Conservation (phyloP, 2,113 vertebrate species). For the Stegostoma tigrinum region DNA sequence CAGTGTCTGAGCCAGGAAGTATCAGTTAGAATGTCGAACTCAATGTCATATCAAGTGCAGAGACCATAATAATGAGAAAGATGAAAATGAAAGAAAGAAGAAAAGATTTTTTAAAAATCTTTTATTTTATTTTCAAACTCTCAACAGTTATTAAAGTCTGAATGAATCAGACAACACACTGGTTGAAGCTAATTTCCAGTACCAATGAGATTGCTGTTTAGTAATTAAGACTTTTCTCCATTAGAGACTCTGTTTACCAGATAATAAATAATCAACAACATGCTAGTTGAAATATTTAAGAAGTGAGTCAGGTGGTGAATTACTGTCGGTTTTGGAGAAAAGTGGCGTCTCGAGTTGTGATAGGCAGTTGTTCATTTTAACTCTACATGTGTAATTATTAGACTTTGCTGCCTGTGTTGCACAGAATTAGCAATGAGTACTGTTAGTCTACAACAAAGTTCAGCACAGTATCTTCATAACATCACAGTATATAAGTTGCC, state of each 20-base stretch:
- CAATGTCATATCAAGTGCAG: neutral
- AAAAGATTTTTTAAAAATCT: neutral
- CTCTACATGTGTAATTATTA: neutral
- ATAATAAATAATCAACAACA: neutral
- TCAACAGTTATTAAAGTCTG: neutral
- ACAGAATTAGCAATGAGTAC: neutral
- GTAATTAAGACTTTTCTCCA: neutral
- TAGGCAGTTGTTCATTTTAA: neutral
- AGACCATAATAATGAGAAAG: neutral
- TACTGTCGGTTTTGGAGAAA: neutral
- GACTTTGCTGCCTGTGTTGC: neutral
- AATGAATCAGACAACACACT: neutral
- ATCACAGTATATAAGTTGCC: neutral
- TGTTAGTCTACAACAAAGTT: neutral
- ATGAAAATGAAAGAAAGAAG: neutral
- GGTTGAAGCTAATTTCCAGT: neutral
- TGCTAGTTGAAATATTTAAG: neutral
- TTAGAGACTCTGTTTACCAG: neutral
- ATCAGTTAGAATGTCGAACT: neutral
- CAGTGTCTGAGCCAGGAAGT: neutral
- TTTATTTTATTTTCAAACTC: neutral
- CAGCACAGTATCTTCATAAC: neutral
- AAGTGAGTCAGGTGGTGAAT: neutral
- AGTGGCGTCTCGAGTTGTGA: neutral
- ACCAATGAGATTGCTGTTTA: neutral